Base-by-base conservation (phyloP, 2,888 invertebrate species). In the Tromatobia lineatoria region DNA sequence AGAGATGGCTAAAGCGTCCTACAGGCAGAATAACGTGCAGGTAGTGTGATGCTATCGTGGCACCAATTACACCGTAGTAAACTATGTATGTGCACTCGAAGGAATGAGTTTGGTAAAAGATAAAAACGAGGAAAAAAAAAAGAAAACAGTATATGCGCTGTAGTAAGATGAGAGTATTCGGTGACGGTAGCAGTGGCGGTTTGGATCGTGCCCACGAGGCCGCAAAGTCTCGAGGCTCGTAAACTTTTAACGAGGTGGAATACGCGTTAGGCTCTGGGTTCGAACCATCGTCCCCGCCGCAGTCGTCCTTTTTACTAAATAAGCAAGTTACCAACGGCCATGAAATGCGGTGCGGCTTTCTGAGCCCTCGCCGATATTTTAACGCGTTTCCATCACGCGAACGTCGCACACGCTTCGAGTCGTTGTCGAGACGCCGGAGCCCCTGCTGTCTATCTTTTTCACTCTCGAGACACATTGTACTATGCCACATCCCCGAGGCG, bases 321-420 rank as follows among this genome's bases (percentile, higher is more conserved):
- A 85, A 82, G 54, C 70, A 66, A 82, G 69, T 87, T 82, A 71
- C 75, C 61, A 69, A 80, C 77, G 38, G 67, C 66, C 73, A 73
- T 45, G 57, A 73, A 80, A 77, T 59, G 70, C 74, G 10, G 64
- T 38, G 38, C 78, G 79, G 69, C 57, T 75, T 69, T 78, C 70
- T 75, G 57, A 54, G 81, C 61, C 69, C 71, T 71, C 76, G 71
- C 66, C 77, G 79, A 86, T 88, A 86, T 86, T 86, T 88, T 87
- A 89, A 90, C 87, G 86, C 86, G 85, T 76, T 76, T 38, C 47
- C 50, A 83, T 87, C 88, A 89, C 88, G 89, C 89, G 78, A 88
- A 61, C 54, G 50, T 54, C 71, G 54, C 79, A 73, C 71, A 82
- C 70, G 74, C 69, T 75, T 80, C 69, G 76, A 75, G 57, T 80